Conservation (phyloP, 2,797 vertebrate genomes). For the Protonibea diacanthus region DNA sequence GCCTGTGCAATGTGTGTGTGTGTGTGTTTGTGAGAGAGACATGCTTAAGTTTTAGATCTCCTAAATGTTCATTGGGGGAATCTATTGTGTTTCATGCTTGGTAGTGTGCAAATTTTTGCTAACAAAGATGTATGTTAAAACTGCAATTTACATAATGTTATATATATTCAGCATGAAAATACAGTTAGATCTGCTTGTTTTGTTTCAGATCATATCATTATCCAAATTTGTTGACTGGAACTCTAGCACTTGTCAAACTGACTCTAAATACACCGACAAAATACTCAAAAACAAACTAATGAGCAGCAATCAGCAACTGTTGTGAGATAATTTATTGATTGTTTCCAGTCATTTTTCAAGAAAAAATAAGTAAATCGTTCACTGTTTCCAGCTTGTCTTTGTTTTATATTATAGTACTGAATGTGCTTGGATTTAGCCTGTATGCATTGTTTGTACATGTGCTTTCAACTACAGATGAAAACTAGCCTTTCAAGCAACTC, state of each 20-base stretch:
- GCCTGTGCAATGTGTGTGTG: constrained; percentile 24
- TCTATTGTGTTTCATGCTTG: constrained; percentile 5
- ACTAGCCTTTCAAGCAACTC: too few relatives aligned
- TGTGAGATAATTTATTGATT: not conserved
- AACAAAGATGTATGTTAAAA: not conserved
- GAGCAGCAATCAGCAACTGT: not conserved
- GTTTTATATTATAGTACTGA: not conserved
- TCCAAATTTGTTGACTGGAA: not conserved
- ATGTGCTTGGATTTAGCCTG: not conserved
- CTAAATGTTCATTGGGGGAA: constrained; percentile 5
- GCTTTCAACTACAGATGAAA: too few relatives aligned
- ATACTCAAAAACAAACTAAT: not conserved
- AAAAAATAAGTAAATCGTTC: not conserved
- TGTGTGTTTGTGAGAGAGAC: not conserved
- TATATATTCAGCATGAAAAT: too few relatives aligned
- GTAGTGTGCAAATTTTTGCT: not conserved
- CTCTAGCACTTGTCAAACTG: not conserved
- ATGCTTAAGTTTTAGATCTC: not conserved
- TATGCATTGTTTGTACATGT: too few relatives aligned
- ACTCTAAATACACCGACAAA: not conserved
- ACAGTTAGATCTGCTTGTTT: not conserved
- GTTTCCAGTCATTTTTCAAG: not conserved
- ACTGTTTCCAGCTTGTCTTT: not conserved
- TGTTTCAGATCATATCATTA: not conserved
- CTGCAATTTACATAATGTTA: not conserved